A percentile compares a stretch with the other conserved stretches of the same genome.
Evolutionary conservation across 1,140 invertebrate species (phyloP).

Genomic region (Maconellicoccus hirsutus): DNA sequence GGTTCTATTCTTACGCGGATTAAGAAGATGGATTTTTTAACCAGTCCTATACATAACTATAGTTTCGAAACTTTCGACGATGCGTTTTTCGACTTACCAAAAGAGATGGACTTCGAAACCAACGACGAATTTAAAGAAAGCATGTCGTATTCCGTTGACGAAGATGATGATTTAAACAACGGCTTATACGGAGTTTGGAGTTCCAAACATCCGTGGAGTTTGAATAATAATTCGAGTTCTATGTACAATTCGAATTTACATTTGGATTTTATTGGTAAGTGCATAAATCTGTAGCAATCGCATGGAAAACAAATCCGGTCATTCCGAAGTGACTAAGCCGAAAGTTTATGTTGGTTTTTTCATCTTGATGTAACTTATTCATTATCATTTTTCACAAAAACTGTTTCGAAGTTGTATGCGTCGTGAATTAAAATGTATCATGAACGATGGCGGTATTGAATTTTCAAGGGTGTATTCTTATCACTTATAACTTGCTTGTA

Average conservation of each 20-base stretch:
- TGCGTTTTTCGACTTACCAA: slow-evolving; percentile 14
- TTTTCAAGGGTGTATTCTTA: too few species aligned
- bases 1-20: not conserved
- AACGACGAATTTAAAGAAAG: not conserved
- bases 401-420: too few species aligned
- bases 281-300: too few species aligned
- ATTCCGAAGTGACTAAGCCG: too few species aligned
- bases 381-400: too few species aligned
- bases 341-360: too few species aligned
- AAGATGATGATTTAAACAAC: not conserved
- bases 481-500: too few species aligned
- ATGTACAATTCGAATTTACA: slow-evolving; percentile 42
- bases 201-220: slow-evolving; percentile 11
- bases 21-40: not conserved
- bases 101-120: slow-evolving; percentile 10
- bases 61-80: slow-evolving; percentile 5
- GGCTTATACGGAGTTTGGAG: slow-evolving; percentile 11
- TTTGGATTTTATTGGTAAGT: slow-evolving; percentile 11
- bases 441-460: too few species aligned
- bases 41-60: not conserved
- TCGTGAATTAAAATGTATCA: too few species aligned
- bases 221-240: slow-evolving; percentile 25
- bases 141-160: not conserved
- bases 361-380: too few species aligned
- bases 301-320: too few species aligned